Percentiles rank a stretch among this genome's conserved stretches.
Evolutionary conservation across 2,888 invertebrate genomes (phyloP).

Genomic region (Lepeophtheirus nordmannii): DNA sequence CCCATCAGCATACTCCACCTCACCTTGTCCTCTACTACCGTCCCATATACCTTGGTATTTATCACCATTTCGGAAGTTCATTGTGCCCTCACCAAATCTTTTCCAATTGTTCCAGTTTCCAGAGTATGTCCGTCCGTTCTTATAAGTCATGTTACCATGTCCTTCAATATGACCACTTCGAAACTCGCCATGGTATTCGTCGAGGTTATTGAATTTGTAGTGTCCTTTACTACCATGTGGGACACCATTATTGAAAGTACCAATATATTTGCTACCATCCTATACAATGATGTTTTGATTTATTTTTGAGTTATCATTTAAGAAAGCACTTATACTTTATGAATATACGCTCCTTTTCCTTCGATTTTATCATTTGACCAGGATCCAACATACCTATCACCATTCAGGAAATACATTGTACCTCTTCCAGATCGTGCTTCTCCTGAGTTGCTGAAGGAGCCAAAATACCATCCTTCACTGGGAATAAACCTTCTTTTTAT

Average conservation of each 20-base stretch:
- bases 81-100: background rate
- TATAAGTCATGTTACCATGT: conserved; percentile 10
- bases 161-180: background rate
- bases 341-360: background rate
- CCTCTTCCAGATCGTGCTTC: background rate
- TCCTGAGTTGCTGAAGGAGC: background rate
- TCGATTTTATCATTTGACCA: background rate
- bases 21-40: no score
- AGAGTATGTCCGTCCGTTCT: conserved; percentile 1
- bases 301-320: no score
- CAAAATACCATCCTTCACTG: conserved; percentile 10
- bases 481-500: no score
- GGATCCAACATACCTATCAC: conserved; percentile 1
- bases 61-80: background rate
- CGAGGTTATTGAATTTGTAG: conserved; percentile 2
- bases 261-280: background rate
- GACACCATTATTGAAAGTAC: background rate
- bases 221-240: conserved; percentile 1
- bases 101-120: conserved; percentile 9
- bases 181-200: conserved; percentile 2
- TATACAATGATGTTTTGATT: no score
- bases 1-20: no score
- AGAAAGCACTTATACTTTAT: background rate
- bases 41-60: background rate
- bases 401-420: conserved; percentile 14